These are phyloP conservation scores for Trachemys scripta DNA, from an alignment of 2,113 vertebrate genomes.

Conservation along the genomic window DNA sequence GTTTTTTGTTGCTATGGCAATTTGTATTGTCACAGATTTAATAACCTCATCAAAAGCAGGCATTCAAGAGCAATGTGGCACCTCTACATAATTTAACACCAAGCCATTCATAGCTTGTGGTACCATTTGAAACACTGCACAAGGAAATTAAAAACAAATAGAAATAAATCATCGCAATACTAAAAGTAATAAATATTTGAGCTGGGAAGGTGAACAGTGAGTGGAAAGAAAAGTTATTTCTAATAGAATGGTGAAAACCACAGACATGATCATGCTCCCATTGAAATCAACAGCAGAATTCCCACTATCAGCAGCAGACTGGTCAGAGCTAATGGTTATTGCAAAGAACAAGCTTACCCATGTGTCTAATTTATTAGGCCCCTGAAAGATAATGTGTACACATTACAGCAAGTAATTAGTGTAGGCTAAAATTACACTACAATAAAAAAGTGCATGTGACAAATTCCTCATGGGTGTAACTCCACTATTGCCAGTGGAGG, in stretches of 20 bases:
- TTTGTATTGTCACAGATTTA: slow-evolving; percentile 69
- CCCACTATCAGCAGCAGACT: not conserved
- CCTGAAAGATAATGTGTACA: not conserved
- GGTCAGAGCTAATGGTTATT: not conserved
- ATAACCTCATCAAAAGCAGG: slow-evolving; percentile 69
- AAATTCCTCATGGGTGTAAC: not conserved
- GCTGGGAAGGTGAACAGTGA: slow-evolving; percentile 44
- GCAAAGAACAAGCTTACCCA: not conserved
- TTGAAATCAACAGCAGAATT: not conserved
- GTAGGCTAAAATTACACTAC: not conserved
- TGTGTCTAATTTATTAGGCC: not conserved
- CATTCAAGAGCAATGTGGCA: slow-evolving; percentile 34
- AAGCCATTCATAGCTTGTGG: slow-evolving; percentile 31
- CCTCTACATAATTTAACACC: slow-evolving; percentile 40
- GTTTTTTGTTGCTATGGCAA: slow-evolving; percentile 54
- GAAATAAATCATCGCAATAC: slow-evolving; percentile 51
- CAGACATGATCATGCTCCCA: not conserved
- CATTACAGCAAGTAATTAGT: not conserved
- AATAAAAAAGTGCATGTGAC: not conserved
- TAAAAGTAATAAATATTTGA: slow-evolving; percentile 52
- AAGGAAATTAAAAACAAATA: slow-evolving; percentile 70
- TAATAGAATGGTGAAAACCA: slow-evolving; percentile 35
- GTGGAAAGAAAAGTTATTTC: slow-evolving; percentile 38
- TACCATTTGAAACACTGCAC: slow-evolving; percentile 42
- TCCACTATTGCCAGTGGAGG: not conserved